Evolutionary conservation across 2,113 vertebrate genomes (phyloP).

Genomic region (Laticauda colubrina): DNA sequence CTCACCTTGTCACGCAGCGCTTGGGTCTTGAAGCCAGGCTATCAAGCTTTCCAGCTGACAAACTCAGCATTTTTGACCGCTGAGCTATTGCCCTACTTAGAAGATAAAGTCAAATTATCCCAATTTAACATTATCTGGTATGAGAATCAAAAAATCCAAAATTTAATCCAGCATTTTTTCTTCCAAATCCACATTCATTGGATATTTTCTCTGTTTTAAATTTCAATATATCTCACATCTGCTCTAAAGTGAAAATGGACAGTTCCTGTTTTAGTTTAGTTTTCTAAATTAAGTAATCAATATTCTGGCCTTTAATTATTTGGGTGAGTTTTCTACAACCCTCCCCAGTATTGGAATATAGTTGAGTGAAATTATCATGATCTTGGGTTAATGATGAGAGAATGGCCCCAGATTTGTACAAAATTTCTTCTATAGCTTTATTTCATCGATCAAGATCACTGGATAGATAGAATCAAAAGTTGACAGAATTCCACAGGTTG

Average conservation of each 20-base stretch:
- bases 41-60: not conserved
- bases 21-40: not conserved
- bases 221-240: not conserved
- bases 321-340: not conserved
- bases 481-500: not conserved
- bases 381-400: not conserved
- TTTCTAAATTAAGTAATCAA: not conserved
- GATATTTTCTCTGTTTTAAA: not conserved
- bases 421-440: not conserved
- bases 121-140: not conserved
- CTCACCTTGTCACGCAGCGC: not conserved
- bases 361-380: not conserved
- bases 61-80: not conserved
- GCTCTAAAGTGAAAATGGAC: not conserved
- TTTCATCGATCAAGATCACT: not conserved
- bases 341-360: not conserved
- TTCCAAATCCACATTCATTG: not conserved
- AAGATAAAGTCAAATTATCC: not conserved
- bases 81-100: not conserved
- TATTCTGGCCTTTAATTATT: not conserved
- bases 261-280: not conserved
- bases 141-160: not conserved
- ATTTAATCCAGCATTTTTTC: not conserved
- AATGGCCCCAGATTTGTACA: not conserved
- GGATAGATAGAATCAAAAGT: not conserved